phyloP scores from a whole-genome alignment of 2,888 invertebrate species.

The Hedya salicella region DNA sequence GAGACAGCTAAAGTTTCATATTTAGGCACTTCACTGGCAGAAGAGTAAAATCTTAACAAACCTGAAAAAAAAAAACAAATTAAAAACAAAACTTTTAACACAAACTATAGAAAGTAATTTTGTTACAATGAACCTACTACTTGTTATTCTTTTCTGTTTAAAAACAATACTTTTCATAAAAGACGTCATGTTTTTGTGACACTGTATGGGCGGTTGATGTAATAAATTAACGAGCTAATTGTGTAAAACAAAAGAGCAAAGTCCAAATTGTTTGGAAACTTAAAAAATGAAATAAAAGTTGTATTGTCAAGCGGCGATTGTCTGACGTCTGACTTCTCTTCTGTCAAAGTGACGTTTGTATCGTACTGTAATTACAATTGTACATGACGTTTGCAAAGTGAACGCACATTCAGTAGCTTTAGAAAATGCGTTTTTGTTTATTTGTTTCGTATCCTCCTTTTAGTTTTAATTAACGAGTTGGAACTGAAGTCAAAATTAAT shows the following conservation, averaged over 20 bases:
- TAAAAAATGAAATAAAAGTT: conserved; percentile 22
- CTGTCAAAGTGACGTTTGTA: conserved; percentile 4
- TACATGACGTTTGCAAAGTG: neutral
- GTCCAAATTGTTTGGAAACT: conserved; percentile 44
- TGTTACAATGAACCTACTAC: conserved; percentile 51
- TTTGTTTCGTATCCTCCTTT: neutral
- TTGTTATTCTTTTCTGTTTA: conserved; percentile 50
- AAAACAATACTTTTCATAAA: conserved; percentile 54
- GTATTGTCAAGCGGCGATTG: conserved; percentile 5
- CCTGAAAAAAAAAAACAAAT: conserved; percentile 55
- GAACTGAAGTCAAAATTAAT: no score
- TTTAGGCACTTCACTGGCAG: conserved; percentile 61
- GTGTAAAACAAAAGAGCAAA: conserved; percentile 48
- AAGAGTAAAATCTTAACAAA: conserved; percentile 60
- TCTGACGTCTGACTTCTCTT: neutral
- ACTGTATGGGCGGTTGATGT: conserved; percentile 4
- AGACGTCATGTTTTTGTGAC: conserved; percentile 49
- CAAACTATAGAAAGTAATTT: no score
- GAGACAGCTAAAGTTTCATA: conserved; percentile 88
- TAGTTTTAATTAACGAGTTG: no score
- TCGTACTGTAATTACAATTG: neutral
- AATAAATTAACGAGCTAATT: conserved; percentile 42
- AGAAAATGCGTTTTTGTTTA: neutral
- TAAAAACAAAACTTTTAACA: neutral
- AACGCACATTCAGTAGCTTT: neutral